These are phyloP conservation scores for Alitta virens DNA, from an alignment of 2,888 invertebrate species.

Conservation along the genomic window DNA sequence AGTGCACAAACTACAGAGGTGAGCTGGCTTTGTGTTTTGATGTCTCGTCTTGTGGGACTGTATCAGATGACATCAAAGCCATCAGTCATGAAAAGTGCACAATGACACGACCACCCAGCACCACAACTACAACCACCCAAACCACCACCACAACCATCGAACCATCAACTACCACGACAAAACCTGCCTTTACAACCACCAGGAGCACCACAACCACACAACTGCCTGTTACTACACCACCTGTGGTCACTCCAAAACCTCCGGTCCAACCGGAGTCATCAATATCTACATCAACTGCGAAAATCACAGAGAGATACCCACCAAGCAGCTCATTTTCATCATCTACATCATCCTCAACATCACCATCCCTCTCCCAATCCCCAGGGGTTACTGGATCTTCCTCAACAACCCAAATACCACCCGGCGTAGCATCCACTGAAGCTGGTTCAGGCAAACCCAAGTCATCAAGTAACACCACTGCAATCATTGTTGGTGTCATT, in stretches of 20 bases:
- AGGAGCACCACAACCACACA: neutral
- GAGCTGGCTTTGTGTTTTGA: conserved; percentile 16
- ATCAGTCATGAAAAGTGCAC: conserved; percentile 3
- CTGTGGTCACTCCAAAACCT: neutral
- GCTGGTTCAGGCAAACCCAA: conserved; percentile 1
- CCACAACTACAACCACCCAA: neutral
- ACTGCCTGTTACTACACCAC: conserved; percentile 2
- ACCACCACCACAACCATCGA: conserved; percentile 5
- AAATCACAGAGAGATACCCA: neutral
- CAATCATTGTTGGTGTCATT: conserved; percentile 16
- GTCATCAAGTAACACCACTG: conserved; percentile 7
- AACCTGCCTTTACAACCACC: neutral
- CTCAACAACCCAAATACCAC: neutral
- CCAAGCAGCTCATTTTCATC: conserved; percentile 1
- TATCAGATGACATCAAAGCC: neutral
- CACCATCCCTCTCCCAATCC: neutral
- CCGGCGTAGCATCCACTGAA: neutral
- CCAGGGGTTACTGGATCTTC: neutral
- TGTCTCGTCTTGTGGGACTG: neutral
- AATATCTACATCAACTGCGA: conserved; percentile 3
- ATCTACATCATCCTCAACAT: conserved; percentile 2
- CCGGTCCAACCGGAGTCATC: neutral
- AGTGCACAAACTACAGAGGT: conserved; percentile 1
- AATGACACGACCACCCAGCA: conserved; percentile 2
- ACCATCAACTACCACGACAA: neutral